phyloP scores from a whole-genome alignment of 2,888 invertebrate species.

The Apamea anceps region DNA sequence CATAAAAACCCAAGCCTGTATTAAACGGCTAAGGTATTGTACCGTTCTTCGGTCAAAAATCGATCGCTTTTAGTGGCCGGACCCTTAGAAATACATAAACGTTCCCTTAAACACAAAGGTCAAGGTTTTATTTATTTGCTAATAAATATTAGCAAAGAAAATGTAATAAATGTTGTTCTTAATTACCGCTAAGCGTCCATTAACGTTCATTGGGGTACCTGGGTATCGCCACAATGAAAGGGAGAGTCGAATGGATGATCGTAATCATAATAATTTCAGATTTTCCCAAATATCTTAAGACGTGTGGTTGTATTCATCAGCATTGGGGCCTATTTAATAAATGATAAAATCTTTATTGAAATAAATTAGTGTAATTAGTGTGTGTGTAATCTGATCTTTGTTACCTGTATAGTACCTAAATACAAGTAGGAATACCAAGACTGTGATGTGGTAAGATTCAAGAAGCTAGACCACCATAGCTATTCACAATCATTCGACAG shows the following conservation, averaged over 20 bases:
- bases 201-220: slow-evolving; percentile 9
- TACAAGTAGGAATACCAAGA: background rate
- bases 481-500: background rate
- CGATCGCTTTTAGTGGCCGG: slow-evolving; percentile 16
- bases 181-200: slow-evolving; percentile 39
- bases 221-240: slow-evolving; percentile 22
- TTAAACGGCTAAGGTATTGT: slow-evolving; percentile 39
- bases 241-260: slow-evolving; percentile 18
- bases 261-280: slow-evolving; percentile 42
- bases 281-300: slow-evolving; percentile 7
- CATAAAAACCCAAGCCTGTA: slow-evolving; percentile 41
- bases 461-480: background rate
- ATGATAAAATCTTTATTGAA: too few relatives aligned
- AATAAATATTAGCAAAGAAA: slow-evolving; percentile 54
- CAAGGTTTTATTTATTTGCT: slow-evolving; percentile 43
- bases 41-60: slow-evolving; percentile 34
- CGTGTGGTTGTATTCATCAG: slow-evolving; percentile 14
- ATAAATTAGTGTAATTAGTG: too few relatives aligned
- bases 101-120: slow-evolving; percentile 24
- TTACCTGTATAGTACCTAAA: slow-evolving; percentile 10
- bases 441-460: slow-evolving; percentile 3
- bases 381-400: slow-evolving; percentile 15
- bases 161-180: slow-evolving; percentile 44
- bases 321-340: slow-evolving; percentile 1
- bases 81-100: slow-evolving; percentile 14